These are phyloP conservation scores for Melieria omissa DNA, from an alignment of 2,888 invertebrate species.

Conservation along the genomic window DNA sequence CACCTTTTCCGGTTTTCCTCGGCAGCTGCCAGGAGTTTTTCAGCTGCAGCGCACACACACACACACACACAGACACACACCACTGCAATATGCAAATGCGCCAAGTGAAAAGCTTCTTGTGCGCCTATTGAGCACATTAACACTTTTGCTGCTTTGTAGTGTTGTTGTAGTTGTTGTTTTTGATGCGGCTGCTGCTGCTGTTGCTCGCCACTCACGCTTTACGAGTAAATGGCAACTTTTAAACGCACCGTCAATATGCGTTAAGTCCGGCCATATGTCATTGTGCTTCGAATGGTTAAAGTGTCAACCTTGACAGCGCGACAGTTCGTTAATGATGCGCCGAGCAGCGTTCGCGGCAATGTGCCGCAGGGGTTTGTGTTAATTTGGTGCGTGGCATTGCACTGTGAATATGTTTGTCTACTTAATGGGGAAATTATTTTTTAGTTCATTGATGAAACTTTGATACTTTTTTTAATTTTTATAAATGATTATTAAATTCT, in stretches of 20 bases:
- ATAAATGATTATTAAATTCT: too few species aligned
- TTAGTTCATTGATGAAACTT: too few species aligned
- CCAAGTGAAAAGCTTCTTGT: background rate
- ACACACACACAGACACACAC: slow-evolving; percentile 2
- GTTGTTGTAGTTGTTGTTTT: background rate
- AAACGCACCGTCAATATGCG: slow-evolving; percentile 57
- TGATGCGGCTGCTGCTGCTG: background rate
- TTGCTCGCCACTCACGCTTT: background rate
- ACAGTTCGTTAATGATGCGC: slow-evolving; percentile 20
- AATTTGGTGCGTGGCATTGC: background rate
- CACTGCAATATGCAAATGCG: background rate
- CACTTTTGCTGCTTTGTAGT: background rate
- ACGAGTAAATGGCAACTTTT: slow-evolving; percentile 40
- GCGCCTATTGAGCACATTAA: slow-evolving; percentile 5
- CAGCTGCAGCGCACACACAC: background rate
- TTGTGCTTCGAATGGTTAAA: slow-evolving; percentile 51
- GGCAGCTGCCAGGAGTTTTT: too few species aligned
- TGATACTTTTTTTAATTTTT: too few species aligned
- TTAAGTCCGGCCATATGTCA: slow-evolving; percentile 59
- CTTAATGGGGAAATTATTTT: too few species aligned
- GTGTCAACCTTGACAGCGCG: slow-evolving; percentile 58
- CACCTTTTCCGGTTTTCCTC: slow-evolving; percentile 44
- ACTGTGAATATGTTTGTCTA: too few species aligned
- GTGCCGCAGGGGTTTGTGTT: background rate
- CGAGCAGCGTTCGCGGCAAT: background rate